Conservation (phyloP, 2,888 invertebrate species). For the Ptychoptera contaminata region DNA sequence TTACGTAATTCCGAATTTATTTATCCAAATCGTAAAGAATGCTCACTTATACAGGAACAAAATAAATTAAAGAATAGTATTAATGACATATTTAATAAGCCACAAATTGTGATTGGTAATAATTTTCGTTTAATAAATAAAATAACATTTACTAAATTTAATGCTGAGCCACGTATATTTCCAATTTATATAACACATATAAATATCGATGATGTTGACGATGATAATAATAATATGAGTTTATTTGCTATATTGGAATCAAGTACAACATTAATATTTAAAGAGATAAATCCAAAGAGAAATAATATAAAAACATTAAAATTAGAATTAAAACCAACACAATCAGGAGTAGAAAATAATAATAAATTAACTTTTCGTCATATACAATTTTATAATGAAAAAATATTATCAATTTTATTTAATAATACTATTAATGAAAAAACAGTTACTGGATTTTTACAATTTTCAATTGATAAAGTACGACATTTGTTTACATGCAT, state of each 20-base stretch:
- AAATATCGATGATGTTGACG: conserved; percentile 3
- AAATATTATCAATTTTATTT: conserved; percentile 51
- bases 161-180: neutral
- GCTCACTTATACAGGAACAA: conserved; percentile 71
- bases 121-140: conserved; percentile 41
- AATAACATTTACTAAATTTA: conserved; percentile 32
- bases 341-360: conserved; percentile 21
- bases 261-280: conserved; percentile 22
- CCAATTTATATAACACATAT: neutral
- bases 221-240: conserved; percentile 30
- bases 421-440: conserved; percentile 37
- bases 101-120: conserved; percentile 44
- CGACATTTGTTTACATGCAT: conserved; percentile 29
- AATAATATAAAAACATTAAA: conserved; percentile 35
- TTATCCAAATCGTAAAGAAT: conserved; percentile 56
- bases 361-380: conserved; percentile 41
- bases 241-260: conserved; percentile 36
- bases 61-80: conserved; percentile 49
- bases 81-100: conserved; percentile 48
- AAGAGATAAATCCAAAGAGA: conserved; percentile 22
- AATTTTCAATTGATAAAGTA: conserved; percentile 25
- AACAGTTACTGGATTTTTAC: conserved; percentile 34
- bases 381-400: conserved; percentile 53
- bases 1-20: conserved; percentile 53
- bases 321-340: conserved; percentile 35